phyloP scores from a whole-genome alignment of 1,140 invertebrate genomes.

The Chionoecetes opilio region DNA sequence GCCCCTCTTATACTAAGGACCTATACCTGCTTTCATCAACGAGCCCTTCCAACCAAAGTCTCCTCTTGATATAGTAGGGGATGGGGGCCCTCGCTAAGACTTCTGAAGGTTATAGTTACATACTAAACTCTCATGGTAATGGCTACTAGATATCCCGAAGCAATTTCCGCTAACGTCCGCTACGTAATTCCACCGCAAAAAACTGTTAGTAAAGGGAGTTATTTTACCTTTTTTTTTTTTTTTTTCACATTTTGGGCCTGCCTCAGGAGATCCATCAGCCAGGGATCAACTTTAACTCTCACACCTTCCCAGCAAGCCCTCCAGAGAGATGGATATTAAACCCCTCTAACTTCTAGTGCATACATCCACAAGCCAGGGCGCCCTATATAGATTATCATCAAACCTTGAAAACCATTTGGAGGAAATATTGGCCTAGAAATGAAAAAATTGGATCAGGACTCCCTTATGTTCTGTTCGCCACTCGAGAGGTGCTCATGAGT shows the following conservation, averaged over 20 bases:
- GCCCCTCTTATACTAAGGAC: conserved; percentile 29
- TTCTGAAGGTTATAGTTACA: not conserved
- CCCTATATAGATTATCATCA: conserved; percentile 35
- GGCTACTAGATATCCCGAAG: conserved; percentile 45
- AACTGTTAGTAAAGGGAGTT: not conserved
- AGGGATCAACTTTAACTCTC: conserved; percentile 38
- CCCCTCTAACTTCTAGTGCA: not conserved
- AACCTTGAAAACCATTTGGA: not conserved
- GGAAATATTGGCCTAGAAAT: not conserved
- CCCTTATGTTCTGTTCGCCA: no score
- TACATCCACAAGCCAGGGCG: conserved; percentile 44
- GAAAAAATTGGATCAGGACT: not conserved
- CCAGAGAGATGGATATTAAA: not conserved
- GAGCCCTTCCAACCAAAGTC: conserved; percentile 43
- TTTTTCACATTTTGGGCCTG: conserved; percentile 52
- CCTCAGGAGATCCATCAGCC: conserved; percentile 6
- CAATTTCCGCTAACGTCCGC: no score
- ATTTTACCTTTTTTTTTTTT: no score
- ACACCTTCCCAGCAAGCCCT: not conserved
- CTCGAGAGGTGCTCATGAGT: not conserved
- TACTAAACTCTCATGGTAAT: not conserved
- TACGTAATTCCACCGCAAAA: not conserved
- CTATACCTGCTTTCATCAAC: conserved; percentile 24
- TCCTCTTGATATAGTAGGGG: not conserved
- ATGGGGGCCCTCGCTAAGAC: not conserved